Base-by-base conservation (phyloP, 2,888 invertebrate species). In the Dermolepida albohirtum region DNA sequence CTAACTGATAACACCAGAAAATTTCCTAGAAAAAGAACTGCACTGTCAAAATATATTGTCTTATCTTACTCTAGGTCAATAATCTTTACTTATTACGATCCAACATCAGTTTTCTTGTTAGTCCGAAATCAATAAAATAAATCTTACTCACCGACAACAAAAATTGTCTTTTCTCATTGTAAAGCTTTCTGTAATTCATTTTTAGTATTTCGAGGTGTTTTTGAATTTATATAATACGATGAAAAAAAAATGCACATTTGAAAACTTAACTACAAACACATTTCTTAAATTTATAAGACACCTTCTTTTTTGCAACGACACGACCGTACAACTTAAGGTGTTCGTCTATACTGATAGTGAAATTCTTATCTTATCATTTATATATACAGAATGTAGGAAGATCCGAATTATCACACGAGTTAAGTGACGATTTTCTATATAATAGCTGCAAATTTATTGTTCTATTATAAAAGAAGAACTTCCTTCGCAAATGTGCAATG, bases 81-180 rank as follows among this genome's bases (percentile, higher is more conserved):
- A n/a, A 27, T n/a, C n/a, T 51, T 51, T 22, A 2, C 22, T 22
- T 22, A 22, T 22, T 22, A 22, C 2, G 4, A 22, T 4, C 22
- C 22, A 22, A 22, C 22, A 22, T 22, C 22, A 22, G 22, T 22
- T 22, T 22, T 2, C 22, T 22, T 11, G 39, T 34, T 14, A 14
- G 29, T 39, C 10, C 11, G 40, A 39, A 16, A 54, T 40, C 40
- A 40, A 54, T 39, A 17, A 41, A 40, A 54, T 17, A 2, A 14
- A 40, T 12, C 34, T 40, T 54, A 54, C 54, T 54, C 54, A 54
- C 54, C 54, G 54, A 54, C 54, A n/a, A 54, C 40, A 54, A 40
- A 40, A 54, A 54, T 16, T 40, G 54, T 17, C 17, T 54, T 16
- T 54, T 54, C 29, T 54, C 54, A 16, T 39, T 16, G n/a, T 40